Conservation (phyloP, 1,140 invertebrate genomes). For the Drosophila neocordata region DNA sequence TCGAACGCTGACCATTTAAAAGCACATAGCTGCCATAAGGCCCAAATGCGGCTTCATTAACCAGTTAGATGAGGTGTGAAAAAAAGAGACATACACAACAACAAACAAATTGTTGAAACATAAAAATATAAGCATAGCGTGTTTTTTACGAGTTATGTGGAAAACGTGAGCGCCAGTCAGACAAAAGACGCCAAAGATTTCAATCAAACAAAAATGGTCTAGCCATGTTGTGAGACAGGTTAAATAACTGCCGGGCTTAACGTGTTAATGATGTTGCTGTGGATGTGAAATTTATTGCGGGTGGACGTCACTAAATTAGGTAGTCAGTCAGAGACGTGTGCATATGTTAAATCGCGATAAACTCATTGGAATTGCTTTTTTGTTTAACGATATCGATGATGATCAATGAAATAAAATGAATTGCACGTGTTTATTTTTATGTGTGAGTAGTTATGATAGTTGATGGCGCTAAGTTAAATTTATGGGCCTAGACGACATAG, state of each 20-base stretch:
- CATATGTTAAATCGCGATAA: conserved; percentile 51
- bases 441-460: conserved; percentile 58
- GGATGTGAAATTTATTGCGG: conserved; percentile 75
- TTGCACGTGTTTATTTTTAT: too few relatives aligned
- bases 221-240: conserved; percentile 27
- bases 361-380: conserved; percentile 40
- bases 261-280: conserved; percentile 79
- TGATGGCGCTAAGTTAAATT: conserved; percentile 65
- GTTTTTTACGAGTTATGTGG: conserved; percentile 55
- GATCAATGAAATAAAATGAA: conserved; percentile 39
- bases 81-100: conserved; percentile 26
- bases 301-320: conserved; percentile 73
- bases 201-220: conserved; percentile 70
- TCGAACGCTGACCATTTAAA: conserved; percentile 39
- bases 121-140: conserved; percentile 57
- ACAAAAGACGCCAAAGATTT: conserved; percentile 57
- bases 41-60: conserved; percentile 31
- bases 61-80: conserved; percentile 69
- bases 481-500: conserved; percentile 60
- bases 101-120: conserved; percentile 43
- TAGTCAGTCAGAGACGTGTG: conserved; percentile 43
- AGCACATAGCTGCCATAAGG: conserved; percentile 41
- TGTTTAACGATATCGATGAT: conserved; percentile 70
- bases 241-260: conserved; percentile 56
- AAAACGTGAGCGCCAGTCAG: conserved; percentile 57